Conservation (phyloP, 2,113 vertebrate species). For the Bos taurus region ARS-UCD2.0 NC_037328.1:73340501-73341000, state of each 20-base stretch:
- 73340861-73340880: too few species aligned
- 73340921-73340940: background rate
- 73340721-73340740: background rate
- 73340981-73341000: background rate
- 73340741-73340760: background rate
- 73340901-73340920: background rate
- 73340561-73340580: background rate
- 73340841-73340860: background rate
- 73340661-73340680: background rate
- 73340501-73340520: background rate
- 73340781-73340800: background rate
- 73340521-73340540: background rate
- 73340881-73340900: background rate
- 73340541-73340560: accelerated
- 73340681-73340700: background rate
- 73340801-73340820: background rate
- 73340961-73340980: constrained; percentile 6
- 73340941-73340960: background rate
- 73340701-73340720: background rate
- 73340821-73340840: background rate
- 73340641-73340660: background rate
- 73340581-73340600: background rate
- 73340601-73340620: accelerated
- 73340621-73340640: background rate
- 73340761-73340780: background rate